Evolutionary conservation across 2,113 vertebrate species (phyloP).

Genomic region (Camelus dromedarius): DNA sequence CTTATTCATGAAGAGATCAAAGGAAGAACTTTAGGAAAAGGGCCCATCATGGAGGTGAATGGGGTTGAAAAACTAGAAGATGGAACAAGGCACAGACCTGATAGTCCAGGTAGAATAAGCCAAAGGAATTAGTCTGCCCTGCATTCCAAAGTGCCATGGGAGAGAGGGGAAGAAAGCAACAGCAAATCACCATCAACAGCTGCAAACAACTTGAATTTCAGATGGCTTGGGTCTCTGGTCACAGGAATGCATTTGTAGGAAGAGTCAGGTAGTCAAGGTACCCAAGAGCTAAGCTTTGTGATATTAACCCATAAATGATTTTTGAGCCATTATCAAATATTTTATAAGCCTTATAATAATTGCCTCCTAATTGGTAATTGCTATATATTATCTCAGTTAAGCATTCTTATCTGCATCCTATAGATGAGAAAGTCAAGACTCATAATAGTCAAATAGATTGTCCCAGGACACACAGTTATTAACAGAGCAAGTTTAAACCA

Average conservation of each 20-base stretch:
- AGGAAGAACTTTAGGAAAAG: constrained; percentile 38
- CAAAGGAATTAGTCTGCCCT: not conserved
- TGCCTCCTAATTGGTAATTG: not conserved
- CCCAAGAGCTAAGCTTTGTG: not conserved
- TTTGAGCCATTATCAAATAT: constrained; percentile 9
- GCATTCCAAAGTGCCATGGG: not conserved
- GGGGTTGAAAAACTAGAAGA: not conserved
- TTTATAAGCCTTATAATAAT: not conserved
- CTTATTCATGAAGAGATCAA: constrained; percentile 15
- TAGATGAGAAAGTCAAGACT: not conserved
- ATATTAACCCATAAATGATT: constrained; percentile 1
- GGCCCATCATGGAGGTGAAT: not conserved
- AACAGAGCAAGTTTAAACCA: not conserved
- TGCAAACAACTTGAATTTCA: not conserved
- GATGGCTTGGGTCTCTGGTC: not conserved
- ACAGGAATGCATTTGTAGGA: not conserved
- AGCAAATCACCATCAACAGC: not conserved
- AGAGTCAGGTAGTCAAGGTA: not conserved
- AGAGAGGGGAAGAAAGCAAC: not conserved
- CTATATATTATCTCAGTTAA: not conserved
- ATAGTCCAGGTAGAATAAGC: not conserved
- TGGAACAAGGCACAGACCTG: not conserved
- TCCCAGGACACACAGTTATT: not conserved
- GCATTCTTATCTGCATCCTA: not conserved
- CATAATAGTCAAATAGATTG: not conserved